These are phyloP conservation scores for Sphaerodactylus townsendi DNA, from an alignment of 2,113 vertebrate species.

Conservation along the genomic window DNA sequence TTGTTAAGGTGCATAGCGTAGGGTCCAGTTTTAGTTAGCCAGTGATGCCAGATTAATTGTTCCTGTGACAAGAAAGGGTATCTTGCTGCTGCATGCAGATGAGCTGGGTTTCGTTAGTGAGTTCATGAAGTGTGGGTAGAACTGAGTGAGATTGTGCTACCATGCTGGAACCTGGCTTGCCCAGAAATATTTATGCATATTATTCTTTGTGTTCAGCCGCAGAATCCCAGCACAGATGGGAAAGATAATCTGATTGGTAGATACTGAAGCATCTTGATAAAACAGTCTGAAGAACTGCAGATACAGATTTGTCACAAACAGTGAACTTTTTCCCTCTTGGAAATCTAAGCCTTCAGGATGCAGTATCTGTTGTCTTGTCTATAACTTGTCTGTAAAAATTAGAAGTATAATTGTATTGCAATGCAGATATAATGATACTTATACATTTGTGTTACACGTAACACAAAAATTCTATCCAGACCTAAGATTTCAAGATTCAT, in stretches of 20 bases:
- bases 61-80: conserved; percentile 48
- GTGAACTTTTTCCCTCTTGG: not conserved
- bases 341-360: not conserved
- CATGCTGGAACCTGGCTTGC: conserved; percentile 35
- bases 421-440: no score
- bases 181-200: conserved; percentile 41
- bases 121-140: conserved; percentile 6
- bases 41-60: conserved; percentile 44
- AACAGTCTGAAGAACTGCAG: no score
- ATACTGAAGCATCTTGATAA: not conserved
- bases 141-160: conserved; percentile 53
- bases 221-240: not conserved
- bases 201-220: conserved; percentile 33
- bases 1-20: conserved; percentile 22
- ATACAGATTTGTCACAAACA: not conserved
- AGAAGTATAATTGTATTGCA: not conserved
- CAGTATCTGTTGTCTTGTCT: not conserved
- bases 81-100: conserved; percentile 45
- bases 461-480: not conserved
- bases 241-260: conserved; percentile 4
- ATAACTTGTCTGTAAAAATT: no score
- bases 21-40: conserved; percentile 27
- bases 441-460: not conserved
- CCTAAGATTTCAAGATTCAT: not conserved
- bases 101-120: not conserved